phyloP scores from a whole-genome alignment of 2,113 vertebrate species.

The Typhlomys cinereus region DNA sequence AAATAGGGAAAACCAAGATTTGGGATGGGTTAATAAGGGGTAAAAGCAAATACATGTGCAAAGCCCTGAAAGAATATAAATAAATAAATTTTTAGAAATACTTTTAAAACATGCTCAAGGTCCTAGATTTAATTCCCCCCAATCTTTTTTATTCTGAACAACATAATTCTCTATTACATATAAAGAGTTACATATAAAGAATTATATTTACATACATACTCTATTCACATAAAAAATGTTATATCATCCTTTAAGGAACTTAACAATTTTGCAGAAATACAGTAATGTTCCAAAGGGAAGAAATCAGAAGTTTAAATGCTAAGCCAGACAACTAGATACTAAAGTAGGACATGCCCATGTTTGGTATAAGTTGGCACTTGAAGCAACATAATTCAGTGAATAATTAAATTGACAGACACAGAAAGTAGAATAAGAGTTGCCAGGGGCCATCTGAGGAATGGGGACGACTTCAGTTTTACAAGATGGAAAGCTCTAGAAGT shows the following conservation, averaged over 20 bases:
- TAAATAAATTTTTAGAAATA: too few relatives aligned
- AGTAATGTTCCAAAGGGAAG: background rate
- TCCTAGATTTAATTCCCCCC: background rate
- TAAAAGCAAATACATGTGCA: too few relatives aligned
- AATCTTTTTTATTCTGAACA: background rate
- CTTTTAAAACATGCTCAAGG: background rate
- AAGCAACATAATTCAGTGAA: background rate
- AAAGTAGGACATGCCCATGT: background rate
- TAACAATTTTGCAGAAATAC: background rate
- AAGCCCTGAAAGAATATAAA: too few relatives aligned
- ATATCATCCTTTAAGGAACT: background rate
- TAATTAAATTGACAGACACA: background rate
- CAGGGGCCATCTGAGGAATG: background rate
- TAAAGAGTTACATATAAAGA: too few relatives aligned
- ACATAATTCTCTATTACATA: slow-evolving; percentile 12
- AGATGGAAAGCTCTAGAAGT: background rate
- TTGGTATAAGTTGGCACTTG: background rate
- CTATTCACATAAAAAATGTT: too few relatives aligned
- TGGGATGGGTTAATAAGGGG: too few relatives aligned
- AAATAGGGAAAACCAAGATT: too few relatives aligned
- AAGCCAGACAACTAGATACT: background rate
- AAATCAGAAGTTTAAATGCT: background rate
- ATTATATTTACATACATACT: too few relatives aligned
- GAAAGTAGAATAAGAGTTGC: background rate
- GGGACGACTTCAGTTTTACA: background rate